phyloP scores from a whole-genome alignment of 2,113 vertebrate genomes.

The Nyctereutes procyonoides region DNA sequence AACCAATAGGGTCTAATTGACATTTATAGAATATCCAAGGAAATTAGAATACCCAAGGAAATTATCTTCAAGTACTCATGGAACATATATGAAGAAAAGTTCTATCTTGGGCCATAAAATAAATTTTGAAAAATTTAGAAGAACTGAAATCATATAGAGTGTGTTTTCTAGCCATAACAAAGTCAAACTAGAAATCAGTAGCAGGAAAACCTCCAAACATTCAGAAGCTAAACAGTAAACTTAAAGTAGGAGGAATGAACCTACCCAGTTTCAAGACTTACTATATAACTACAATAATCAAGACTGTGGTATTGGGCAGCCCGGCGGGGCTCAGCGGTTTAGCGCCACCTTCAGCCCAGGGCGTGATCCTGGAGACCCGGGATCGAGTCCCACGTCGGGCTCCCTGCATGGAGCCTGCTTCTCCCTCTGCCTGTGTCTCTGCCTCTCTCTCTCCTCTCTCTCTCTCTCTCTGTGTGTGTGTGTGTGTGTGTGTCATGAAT shows the following conservation, averaged over 20 bases:
- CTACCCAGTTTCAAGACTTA: background rate
- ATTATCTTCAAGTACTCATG: background rate
- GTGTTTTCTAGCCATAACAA: background rate
- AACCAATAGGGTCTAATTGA: background rate
- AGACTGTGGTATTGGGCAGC: background rate
- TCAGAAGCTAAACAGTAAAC: background rate
- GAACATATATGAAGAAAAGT: background rate
- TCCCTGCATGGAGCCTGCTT: no score
- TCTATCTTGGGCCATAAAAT: background rate
- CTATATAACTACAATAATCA: background rate
- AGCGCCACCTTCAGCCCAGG: no score
- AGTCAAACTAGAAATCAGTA: background rate
- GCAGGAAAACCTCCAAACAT: background rate
- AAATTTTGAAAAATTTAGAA: background rate
- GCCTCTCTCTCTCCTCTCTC: no score
- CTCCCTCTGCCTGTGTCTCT: no score
- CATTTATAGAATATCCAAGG: background rate
- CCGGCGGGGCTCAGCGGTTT: no score
- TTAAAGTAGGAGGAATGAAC: background rate
- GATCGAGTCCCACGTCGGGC: no score
- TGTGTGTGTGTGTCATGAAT: no score
- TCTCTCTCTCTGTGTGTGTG: no score
- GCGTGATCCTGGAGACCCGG: no score
- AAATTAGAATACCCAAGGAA: background rate
- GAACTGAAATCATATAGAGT: background rate